Conservation (phyloP, 2,888 invertebrate species). For the Lordiphosa andalusiaca region DNA sequence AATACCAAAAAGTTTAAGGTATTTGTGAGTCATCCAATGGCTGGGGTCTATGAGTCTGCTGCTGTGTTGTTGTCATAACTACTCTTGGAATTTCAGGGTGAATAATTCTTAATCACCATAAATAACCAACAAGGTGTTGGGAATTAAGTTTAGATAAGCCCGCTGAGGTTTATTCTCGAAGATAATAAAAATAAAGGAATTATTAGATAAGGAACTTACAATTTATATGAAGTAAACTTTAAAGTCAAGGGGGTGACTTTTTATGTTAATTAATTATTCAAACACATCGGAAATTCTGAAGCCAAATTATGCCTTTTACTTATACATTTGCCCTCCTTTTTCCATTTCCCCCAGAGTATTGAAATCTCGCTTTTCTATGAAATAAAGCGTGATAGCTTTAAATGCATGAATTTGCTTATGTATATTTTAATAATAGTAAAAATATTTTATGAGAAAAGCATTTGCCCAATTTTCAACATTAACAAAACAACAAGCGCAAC, state of each 20-base stretch:
- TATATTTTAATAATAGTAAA: too few relatives aligned
- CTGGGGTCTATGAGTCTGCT: background rate
- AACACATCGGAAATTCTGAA: too few relatives aligned
- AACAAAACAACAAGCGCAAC: conserved; percentile 15
- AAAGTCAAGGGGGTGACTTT: too few relatives aligned
- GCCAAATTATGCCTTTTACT: too few relatives aligned
- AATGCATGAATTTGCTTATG: too few relatives aligned
- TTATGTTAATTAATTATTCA: too few relatives aligned
- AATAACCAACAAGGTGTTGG: conserved; percentile 3
- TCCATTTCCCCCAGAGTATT: too few relatives aligned
- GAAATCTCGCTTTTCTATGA: too few relatives aligned
- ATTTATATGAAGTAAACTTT: too few relatives aligned
- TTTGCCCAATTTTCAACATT: background rate
- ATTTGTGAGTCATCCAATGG: background rate
- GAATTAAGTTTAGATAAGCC: background rate
- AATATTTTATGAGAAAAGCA: too few relatives aligned
- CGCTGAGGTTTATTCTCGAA: background rate
- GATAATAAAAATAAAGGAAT: conserved; percentile 4
- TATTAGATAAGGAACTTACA: background rate
- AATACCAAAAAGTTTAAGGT: background rate
- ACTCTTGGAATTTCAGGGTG: conserved; percentile 3
- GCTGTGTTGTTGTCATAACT: conserved; percentile 1
- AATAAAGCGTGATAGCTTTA: too few relatives aligned
- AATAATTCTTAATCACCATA: conserved; percentile 13
- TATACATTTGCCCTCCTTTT: too few relatives aligned